phyloP scores from a whole-genome alignment of 2,113 vertebrate genomes.

The Plecotus auritus region DNA sequence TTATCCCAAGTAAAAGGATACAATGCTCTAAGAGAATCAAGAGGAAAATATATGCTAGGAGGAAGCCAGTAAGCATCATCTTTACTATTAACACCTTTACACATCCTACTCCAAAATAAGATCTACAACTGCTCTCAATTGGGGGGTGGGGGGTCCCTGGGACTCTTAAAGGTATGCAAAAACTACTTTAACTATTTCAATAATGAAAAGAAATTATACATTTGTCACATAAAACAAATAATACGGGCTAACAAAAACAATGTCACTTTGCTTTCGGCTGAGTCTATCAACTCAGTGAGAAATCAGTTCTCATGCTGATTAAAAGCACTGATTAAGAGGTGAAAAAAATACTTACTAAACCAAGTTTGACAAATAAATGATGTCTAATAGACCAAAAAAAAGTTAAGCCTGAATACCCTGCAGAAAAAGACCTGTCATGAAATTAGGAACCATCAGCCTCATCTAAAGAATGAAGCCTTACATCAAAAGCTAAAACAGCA shows the following conservation, averaged over 20 bases:
- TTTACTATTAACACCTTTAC: background rate
- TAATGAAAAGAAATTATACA: background rate
- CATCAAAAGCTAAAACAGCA: background rate
- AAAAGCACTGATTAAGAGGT: background rate
- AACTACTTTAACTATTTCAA: background rate
- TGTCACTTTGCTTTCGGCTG: background rate
- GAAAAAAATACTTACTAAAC: background rate
- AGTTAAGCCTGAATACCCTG: background rate
- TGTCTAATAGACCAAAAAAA: background rate
- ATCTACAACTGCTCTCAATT: background rate
- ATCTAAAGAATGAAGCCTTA: background rate
- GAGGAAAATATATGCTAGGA: background rate
- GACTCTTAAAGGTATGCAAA: background rate
- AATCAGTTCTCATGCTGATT: background rate
- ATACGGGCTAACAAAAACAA: background rate
- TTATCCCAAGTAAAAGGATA: background rate
- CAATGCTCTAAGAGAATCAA: background rate
- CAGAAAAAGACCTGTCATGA: background rate
- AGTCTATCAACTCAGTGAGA: background rate
- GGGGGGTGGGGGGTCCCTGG: background rate
- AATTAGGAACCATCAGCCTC: background rate
- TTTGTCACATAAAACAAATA: background rate
- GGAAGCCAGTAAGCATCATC: background rate
- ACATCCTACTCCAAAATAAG: background rate
- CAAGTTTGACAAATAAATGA: background rate